A percentile compares a stretch with the other conserved stretches of the same genome.
Conservation (phyloP, 2,888 invertebrate genomes). For the Biston betularia region DNA sequence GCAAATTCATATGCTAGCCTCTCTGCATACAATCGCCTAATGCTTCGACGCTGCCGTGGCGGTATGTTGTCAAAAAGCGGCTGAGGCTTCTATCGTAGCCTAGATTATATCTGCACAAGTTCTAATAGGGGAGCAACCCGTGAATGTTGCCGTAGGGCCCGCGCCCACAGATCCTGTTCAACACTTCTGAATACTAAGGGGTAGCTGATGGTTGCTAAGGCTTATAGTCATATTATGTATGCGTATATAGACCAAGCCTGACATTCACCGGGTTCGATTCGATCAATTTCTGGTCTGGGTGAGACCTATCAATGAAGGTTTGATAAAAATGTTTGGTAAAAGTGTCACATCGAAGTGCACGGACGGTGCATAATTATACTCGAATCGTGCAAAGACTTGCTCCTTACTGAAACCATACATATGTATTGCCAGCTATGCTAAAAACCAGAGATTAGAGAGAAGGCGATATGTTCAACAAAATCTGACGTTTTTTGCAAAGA, state of each 20-base stretch:
- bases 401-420: neutral
- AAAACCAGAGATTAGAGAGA: constrained; percentile 33
- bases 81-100: constrained; percentile 5
- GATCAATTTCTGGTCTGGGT: too few species aligned
- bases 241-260: too few species aligned
- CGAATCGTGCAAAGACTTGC: too few species aligned
- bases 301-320: too few species aligned
- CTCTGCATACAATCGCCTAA: constrained; percentile 51
- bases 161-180: neutral
- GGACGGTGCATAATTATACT: too few species aligned
- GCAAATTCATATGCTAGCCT: too few species aligned
- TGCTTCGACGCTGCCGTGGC: constrained; percentile 25
- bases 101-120: constrained; percentile 31
- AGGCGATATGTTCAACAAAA: constrained; percentile 60
- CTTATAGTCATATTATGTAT: too few species aligned
- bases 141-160: constrained; percentile 19
- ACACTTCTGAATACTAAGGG: too few species aligned
- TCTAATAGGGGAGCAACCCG: constrained; percentile 30
- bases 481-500: constrained; percentile 53
- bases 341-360: too few species aligned
- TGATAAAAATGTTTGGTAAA: too few species aligned
- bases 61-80: constrained; percentile 22
- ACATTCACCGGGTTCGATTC: too few species aligned
- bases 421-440: neutral
- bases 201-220: too few species aligned